Conservation (phyloP, 2,888 invertebrate genomes). For the Macaria liturata region DNA sequence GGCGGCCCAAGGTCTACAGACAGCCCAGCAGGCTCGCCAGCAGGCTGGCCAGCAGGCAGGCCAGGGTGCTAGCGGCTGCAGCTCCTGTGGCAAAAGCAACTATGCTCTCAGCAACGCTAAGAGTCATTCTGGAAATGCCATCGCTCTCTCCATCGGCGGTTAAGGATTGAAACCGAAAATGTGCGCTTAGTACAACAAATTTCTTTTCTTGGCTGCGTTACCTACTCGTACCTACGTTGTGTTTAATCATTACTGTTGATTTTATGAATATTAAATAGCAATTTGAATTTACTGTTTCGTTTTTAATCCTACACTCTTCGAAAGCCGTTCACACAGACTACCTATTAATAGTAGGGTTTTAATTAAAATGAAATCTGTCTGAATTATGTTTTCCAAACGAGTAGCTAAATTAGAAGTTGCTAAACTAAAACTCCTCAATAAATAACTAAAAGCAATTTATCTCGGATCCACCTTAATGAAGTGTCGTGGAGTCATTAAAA, state of each 20-base stretch:
- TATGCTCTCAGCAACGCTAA: constrained; percentile 74
- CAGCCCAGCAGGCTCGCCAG: constrained; percentile 20
- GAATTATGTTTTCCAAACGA: constrained; percentile 16
- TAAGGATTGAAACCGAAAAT: constrained; percentile 31
- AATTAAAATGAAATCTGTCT: constrained; percentile 18
- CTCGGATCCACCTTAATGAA: constrained; percentile 18
- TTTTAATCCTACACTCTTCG: constrained; percentile 6
- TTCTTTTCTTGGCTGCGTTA: constrained; percentile 2
- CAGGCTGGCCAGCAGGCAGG: constrained; percentile 25
- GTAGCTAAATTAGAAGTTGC: constrained; percentile 20
- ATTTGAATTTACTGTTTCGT: constrained; percentile 3
- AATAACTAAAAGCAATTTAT: constrained; percentile 23
- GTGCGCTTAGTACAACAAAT: neutral
- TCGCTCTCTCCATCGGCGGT: constrained; percentile 56
- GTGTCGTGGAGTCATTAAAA: constrained; percentile 20
- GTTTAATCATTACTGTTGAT: neutral
- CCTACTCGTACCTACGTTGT: neutral
- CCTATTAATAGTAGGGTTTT: constrained; percentile 10
- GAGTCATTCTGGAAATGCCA: constrained; percentile 63
- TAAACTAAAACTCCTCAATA: constrained; percentile 23
- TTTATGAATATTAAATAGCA: constrained; percentile 2
- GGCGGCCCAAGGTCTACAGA: constrained; percentile 34
- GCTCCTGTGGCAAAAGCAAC: constrained; percentile 63
- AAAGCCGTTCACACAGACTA: constrained; percentile 13
- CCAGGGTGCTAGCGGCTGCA: constrained; percentile 46